Conservation (phyloP, 2,797 vertebrate genomes). For the Cottoperca gobio region DNA sequence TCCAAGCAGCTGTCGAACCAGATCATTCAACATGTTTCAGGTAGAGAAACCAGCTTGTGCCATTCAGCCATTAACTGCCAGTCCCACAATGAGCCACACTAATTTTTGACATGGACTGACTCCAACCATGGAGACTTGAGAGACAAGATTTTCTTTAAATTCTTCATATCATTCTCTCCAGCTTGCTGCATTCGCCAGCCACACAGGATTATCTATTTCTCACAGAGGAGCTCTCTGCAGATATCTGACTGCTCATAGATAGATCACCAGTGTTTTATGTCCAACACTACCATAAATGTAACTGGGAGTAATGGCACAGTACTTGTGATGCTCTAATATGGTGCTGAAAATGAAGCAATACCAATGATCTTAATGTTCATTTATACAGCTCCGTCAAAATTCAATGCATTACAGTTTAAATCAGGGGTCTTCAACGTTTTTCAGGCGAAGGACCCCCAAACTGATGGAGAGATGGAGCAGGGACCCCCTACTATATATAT, state of each 20-base stretch:
- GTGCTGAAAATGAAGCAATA: not conserved
- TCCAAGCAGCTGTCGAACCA: not conserved
- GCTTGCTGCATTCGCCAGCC: not conserved
- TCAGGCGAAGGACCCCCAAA: no score
- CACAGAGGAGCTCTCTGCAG: conserved; percentile 4
- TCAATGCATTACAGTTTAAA: conserved; percentile 16
- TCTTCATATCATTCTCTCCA: not conserved
- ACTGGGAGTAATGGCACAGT: conserved; percentile 3
- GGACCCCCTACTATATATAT: no score
- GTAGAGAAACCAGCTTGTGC: not conserved
- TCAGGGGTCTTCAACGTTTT: no score
- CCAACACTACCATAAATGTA: conserved; percentile 8
- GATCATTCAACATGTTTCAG: not conserved
- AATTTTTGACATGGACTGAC: not conserved
- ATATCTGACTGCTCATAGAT: not conserved
- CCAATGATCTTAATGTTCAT: conserved; percentile 2
- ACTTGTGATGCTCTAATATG: not conserved
- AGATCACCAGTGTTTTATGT: conserved; percentile 20
- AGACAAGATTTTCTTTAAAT: conserved; percentile 7
- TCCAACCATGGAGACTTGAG: not conserved
- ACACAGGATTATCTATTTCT: not conserved
- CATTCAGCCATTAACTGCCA: not conserved
- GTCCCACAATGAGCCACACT: not conserved
- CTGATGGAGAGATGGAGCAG: no score
- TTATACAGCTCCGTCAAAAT: conserved; percentile 9